Evolutionary conservation across 2,113 vertebrate species (phyloP).

Genomic region (Phalacrocorax brasilianus): DNA sequence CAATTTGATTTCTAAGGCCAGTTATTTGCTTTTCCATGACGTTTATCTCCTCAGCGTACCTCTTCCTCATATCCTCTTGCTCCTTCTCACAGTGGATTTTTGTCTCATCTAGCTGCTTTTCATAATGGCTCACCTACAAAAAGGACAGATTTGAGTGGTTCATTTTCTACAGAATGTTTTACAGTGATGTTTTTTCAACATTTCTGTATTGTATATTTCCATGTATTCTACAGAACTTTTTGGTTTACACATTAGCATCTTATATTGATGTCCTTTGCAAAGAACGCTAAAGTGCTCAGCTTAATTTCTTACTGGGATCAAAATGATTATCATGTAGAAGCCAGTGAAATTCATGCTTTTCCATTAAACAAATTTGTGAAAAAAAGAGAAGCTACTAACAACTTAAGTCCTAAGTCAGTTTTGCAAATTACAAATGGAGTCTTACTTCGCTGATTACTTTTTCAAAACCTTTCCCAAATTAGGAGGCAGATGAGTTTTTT

Average conservation of each 20-base stretch:
- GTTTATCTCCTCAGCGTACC: constrained; percentile 69
- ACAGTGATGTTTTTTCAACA: neutral
- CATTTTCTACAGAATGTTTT: rapidly evolving
- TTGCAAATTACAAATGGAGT: neutral
- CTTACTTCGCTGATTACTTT: neutral
- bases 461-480: neutral
- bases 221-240: neutral
- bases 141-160: rapidly evolving
- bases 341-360: neutral
- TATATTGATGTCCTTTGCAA: neutral
- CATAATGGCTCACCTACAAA: constrained; percentile 64
- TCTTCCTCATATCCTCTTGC: constrained; percentile 66
- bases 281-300: neutral
- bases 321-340: neutral
- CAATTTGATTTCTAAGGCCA: constrained; percentile 62
- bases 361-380: neutral
- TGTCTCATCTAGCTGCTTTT: constrained; percentile 75
- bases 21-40: constrained; percentile 73
- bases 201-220: neutral
- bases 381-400: neutral
- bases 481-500: neutral
- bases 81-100: constrained; percentile 75
- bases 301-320: neutral
- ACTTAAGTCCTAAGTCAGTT: neutral
- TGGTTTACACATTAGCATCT: neutral